Evolutionary conservation across 2,888 invertebrate species (phyloP).

Genomic region (Serrognathus titanus): DNA sequence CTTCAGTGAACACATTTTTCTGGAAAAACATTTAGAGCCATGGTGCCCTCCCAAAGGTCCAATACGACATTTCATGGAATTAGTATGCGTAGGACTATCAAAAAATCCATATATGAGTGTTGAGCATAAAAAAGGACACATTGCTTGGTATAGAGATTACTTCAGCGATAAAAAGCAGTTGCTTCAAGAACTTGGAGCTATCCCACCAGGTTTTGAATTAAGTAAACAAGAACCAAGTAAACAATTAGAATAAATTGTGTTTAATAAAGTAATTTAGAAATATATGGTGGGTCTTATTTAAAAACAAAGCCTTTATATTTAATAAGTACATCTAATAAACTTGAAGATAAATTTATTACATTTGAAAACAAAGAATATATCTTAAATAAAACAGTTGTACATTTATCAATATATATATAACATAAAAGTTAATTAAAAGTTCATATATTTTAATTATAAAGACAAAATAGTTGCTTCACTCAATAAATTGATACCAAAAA

Average conservation of each 20-base stretch:
- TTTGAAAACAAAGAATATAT: no score
- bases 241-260: not conserved
- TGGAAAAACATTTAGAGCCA: constrained; percentile 78
- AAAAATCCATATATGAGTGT: constrained; percentile 91
- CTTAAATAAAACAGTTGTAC: no score
- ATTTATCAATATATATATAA: no score
- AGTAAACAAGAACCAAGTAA: not conserved
- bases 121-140: constrained; percentile 82
- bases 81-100: constrained; percentile 88
- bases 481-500: not conserved
- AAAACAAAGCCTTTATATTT: not conserved
- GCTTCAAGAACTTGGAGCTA: constrained; percentile 62
- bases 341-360: no score
- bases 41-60: constrained; percentile 93
- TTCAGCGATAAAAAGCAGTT: constrained; percentile 77
- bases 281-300: not conserved
- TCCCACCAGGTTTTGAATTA: constrained; percentile 36
- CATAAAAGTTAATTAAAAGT: no score
- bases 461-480: no score
- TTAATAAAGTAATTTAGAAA: not conserved
- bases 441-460: no score
- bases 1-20: constrained; percentile 93
- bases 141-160: constrained; percentile 88
- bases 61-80: constrained; percentile 94
- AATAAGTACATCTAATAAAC: no score